Conservation (phyloP, 1,140 invertebrate genomes). For the Anastrepha obliqua region DNA sequence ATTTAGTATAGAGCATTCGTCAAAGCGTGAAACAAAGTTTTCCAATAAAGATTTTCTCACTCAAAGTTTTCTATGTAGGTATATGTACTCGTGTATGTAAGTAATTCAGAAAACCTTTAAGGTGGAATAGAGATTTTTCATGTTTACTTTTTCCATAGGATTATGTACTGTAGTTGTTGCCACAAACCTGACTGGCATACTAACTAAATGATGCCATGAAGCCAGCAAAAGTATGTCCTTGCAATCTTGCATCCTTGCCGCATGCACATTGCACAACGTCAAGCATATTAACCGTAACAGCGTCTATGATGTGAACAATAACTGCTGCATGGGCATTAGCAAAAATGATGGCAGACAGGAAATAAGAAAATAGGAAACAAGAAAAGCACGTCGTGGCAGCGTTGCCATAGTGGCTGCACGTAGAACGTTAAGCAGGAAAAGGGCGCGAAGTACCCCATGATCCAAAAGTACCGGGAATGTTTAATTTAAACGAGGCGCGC, state of each 20-base stretch:
- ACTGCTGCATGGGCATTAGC: constrained; percentile 36
- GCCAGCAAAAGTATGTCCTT: not conserved
- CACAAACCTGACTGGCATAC: not conserved
- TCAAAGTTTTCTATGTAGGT: too few relatives aligned
- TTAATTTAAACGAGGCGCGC: too few relatives aligned
- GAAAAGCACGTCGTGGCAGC: too few relatives aligned
- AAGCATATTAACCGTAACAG: constrained; percentile 33
- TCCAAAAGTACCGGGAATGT: too few relatives aligned
- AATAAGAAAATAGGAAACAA: constrained; percentile 30
- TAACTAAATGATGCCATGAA: constrained; percentile 24
- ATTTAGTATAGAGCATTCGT: too few relatives aligned
- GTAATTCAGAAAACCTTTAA: not conserved
- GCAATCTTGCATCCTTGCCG: not conserved
- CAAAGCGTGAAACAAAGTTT: too few relatives aligned
- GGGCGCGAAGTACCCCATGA: not conserved
- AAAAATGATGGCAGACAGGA: constrained; percentile 49
- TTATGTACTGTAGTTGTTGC: not conserved
- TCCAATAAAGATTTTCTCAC: too few relatives aligned
- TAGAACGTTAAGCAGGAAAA: not conserved
- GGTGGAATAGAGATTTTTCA: not conserved
- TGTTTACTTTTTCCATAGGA: not conserved
- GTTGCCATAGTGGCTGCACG: too few relatives aligned
- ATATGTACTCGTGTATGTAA: too few relatives aligned
- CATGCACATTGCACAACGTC: not conserved
- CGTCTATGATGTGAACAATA: constrained; percentile 28